Conservation (phyloP, 1,140 invertebrate genomes). For the Atta cephalotes region DNA sequence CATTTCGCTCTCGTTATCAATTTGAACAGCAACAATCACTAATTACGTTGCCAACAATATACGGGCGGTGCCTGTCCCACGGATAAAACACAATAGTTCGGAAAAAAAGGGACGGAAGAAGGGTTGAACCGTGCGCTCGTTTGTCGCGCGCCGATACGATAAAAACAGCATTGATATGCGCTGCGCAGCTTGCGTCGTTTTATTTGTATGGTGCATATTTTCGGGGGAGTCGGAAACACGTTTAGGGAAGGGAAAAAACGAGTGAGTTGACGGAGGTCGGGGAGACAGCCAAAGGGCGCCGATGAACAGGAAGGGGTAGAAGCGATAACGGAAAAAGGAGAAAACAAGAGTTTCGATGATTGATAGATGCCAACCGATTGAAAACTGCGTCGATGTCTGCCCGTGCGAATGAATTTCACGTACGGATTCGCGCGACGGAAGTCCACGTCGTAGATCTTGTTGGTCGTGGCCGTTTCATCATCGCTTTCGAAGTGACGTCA, state of each 20-base stretch:
- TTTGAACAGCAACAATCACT: conserved; percentile 52
- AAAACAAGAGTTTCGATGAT: conserved; percentile 72
- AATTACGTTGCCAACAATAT: conserved; percentile 66
- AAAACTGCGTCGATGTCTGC: conserved; percentile 71
- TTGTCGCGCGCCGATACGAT: conserved; percentile 61
- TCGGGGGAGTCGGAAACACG: conserved; percentile 61
- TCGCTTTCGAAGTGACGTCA: conserved; percentile 31
- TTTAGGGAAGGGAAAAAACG: conserved; percentile 25
- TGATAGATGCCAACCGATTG: conserved; percentile 78
- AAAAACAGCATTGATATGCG: conserved; percentile 63
- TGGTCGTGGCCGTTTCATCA: conserved; percentile 49
- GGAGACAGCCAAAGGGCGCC: conserved; percentile 11
- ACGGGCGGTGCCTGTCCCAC: conserved; percentile 55
- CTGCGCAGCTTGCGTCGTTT: conserved; percentile 36
- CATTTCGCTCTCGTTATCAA: conserved; percentile 31
- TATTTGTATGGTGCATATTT: conserved; percentile 69
- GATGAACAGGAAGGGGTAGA: conserved; percentile 26
- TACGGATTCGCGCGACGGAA: conserved; percentile 70
- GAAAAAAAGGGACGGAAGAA: conserved; percentile 55
- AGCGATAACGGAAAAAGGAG: conserved; percentile 47
- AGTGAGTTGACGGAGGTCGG: conserved; percentile 36
- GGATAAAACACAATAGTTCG: conserved; percentile 55
- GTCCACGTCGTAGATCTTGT: conserved; percentile 60
- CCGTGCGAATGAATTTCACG: conserved; percentile 71
- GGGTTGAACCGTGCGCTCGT: conserved; percentile 58